Percentiles rank a stretch among this genome's conserved stretches.
Conservation (phyloP, 1,140 invertebrate genomes). For the Tribolium castaneum region DNA sequence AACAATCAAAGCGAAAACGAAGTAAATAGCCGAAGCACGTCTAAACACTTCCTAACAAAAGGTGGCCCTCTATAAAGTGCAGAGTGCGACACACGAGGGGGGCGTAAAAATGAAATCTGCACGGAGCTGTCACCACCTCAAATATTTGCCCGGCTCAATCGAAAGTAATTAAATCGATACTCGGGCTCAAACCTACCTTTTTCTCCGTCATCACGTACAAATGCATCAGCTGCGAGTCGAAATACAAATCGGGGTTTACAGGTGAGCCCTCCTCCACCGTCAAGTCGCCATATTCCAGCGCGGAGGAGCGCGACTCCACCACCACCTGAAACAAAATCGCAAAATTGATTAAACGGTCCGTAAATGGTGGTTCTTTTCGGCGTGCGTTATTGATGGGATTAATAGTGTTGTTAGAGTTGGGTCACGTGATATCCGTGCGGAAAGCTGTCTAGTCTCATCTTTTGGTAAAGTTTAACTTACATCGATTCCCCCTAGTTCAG, state of each 20-base stretch:
- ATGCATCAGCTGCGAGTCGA: constrained; percentile 90
- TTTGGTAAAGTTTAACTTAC: constrained; percentile 28
- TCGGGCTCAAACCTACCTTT: constrained; percentile 69
- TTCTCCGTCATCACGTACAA: constrained; percentile 94
- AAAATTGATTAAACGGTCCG: not conserved
- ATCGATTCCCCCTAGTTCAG: constrained; percentile 32
- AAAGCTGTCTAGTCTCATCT: constrained; percentile 39
- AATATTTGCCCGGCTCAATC: not conserved
- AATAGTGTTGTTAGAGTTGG: too few relatives aligned
- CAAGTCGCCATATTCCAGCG: constrained; percentile 91
- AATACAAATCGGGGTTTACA: constrained; percentile 90
- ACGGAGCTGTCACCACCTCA: not conserved
- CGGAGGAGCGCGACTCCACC: constrained; percentile 84
- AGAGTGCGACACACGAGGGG: not conserved
- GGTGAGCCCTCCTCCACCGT: constrained; percentile 82
- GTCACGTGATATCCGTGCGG: constrained; percentile 25
- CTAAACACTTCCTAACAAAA: constrained; percentile 31
- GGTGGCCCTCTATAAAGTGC: constrained; percentile 5
- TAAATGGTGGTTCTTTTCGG: not conserved
- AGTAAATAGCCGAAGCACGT: constrained; percentile 42
- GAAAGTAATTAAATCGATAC: constrained; percentile 22
- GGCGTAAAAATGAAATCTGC: constrained; percentile 19
- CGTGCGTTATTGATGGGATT: too few relatives aligned
- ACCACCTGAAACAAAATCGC: constrained; percentile 75
- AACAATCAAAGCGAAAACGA: constrained; percentile 42